Evolutionary conservation across 1,140 invertebrate genomes (phyloP), one percentile per base, ranked within the genome.

Genomic region (Drosophila erecta): DNA sequence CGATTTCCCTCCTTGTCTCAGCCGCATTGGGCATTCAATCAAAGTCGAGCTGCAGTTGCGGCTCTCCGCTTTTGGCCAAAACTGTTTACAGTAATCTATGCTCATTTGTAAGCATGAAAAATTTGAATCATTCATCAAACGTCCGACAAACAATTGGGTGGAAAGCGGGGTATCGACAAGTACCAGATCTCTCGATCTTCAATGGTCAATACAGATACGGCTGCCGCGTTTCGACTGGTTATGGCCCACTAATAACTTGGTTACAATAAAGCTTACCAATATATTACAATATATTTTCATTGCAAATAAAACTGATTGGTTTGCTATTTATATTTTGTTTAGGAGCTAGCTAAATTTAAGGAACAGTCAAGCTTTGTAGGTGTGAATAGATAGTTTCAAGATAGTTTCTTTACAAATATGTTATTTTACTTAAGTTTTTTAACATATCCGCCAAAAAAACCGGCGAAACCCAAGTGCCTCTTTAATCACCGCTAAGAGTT

Each of bases 81-180:
- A 72, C 77, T 86, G 62, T 84, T 72, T 72, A 60, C 81, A 67
- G 81, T 87, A 86, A 86, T 87, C 83, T 83, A 79, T 87, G 83
- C 83, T 86, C 83, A 86, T 86, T 86, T 86, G 83, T 86, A 72
- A 79, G 84, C 83, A 87, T 86, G 83, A 87, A 87, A 89, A 86
- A 86, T 86, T 86, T 86, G 84, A 86, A 67, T 86, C 60, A 77
- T 87, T 81, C 72, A 75, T 78, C 80, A 81, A 73, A 62, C 44
- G 43, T 35, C 51, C 37, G 44, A 53, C 27, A 41, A 27, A 22
- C 64, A 38, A 37, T 20, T 4, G 44, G 35, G 8, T 1, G 10
- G 1, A 15, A 35, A 11, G 30, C n/a, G 33, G 27, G 37, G 20
- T n/a, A 4, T 59, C 65, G 17, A 43, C 64, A 66, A 44, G 60